Percentiles rank a stretch among this genome's conserved stretches.
phyloP scores from a whole-genome alignment of 2,888 invertebrate species.

The Pachycephus smyrnensis region DNA sequence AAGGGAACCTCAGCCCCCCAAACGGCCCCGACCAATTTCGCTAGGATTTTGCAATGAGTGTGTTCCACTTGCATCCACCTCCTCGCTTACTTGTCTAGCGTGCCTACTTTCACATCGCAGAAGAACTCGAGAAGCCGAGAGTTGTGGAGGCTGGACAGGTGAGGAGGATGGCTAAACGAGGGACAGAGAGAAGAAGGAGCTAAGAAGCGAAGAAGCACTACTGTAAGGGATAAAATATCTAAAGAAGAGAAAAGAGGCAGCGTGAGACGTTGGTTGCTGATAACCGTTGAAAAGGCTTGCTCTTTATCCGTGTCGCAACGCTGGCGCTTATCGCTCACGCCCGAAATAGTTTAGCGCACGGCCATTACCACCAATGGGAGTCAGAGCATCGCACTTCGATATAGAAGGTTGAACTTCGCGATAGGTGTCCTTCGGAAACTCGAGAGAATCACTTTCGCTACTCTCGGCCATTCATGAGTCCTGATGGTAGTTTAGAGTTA shows the following conservation, averaged over 20 bases:
- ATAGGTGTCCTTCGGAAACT: not conserved
- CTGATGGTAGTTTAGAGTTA: too few relatives aligned
- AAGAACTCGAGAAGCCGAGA: conserved; percentile 40
- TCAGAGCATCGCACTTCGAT: not conserved
- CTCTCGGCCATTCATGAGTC: not conserved
- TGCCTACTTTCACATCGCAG: conserved; percentile 49
- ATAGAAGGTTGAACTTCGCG: not conserved
- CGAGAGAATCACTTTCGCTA: not conserved
- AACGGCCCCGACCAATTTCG: conserved; percentile 39
- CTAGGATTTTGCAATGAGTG: conserved; percentile 54
- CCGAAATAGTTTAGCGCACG: not conserved
- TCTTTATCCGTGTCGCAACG: not conserved
- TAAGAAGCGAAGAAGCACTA: too few relatives aligned
- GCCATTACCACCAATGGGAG: not conserved
- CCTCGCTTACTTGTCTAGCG: conserved; percentile 30
- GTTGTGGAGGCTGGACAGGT: not conserved
- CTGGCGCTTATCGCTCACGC: not conserved
- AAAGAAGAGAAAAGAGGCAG: not conserved
- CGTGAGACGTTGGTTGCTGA: not conserved
- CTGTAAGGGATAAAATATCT: not conserved
- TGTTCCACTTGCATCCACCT: conserved; percentile 55
- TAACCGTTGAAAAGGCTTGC: not conserved
- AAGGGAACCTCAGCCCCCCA: too few relatives aligned
- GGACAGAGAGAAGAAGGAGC: too few relatives aligned
- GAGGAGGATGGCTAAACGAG: not conserved